These are phyloP conservation scores for Leptinotarsa defecta DNA, from an alignment of 1,140 invertebrate species.

Conservation along the genomic window DNA sequence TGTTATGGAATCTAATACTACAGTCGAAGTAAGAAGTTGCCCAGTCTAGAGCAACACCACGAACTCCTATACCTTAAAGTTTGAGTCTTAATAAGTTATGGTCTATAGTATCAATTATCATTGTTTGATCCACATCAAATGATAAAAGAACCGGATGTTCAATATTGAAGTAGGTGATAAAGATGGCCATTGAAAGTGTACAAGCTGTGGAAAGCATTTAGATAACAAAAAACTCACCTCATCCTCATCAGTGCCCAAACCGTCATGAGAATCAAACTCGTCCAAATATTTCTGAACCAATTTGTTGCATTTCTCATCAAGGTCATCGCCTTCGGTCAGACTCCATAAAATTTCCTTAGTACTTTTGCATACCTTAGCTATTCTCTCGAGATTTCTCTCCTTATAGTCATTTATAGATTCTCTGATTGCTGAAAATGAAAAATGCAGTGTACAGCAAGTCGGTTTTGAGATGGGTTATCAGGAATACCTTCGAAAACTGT, in stretches of 20 bases:
- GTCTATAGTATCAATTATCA: no score
- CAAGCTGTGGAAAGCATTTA: no score
- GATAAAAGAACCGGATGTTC: no score
- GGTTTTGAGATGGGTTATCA: no score
- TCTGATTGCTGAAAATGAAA: conserved; percentile 26
- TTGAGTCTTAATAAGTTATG: no score
- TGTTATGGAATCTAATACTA: no score
- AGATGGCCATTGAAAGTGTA: no score
- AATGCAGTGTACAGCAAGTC: background rate
- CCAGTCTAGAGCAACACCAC: no score
- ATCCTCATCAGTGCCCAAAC: background rate
- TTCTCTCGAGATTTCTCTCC: conserved; percentile 19
- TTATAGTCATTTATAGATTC: conserved; percentile 31
- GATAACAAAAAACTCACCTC: conserved; percentile 7
- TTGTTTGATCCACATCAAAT: no score
- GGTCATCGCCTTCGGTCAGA: background rate
- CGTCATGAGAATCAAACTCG: conserved; percentile 27
- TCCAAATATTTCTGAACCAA: conserved; percentile 18
- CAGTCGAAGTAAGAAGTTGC: no score
- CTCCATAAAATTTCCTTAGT: background rate
- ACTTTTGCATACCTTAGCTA: conserved; percentile 26
- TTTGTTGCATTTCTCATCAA: background rate
- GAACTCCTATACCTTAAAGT: no score
- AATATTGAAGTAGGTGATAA: no score
- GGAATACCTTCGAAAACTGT: conserved; percentile 32